A percentile compares a stretch with the other conserved stretches of the same genome.
Conservation (phyloP, 2,113 vertebrate genomes). For the Nibea coibor region DNA sequence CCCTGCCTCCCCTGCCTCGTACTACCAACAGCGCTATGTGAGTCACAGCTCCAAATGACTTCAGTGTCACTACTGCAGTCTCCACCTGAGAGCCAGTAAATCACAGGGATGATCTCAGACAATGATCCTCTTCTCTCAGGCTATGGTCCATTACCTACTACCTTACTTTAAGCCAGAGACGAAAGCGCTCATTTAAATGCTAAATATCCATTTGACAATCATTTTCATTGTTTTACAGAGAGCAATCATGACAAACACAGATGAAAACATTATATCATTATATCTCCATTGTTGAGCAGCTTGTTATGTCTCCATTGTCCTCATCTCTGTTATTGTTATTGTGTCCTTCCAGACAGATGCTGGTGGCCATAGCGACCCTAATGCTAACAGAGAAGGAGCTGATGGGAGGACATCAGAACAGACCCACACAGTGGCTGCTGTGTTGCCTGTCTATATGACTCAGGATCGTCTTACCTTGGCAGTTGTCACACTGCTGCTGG, state of each 20-base stretch:
- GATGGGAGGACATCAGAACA: slow-evolving; percentile 32
- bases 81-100: background rate
- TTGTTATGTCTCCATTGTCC: background rate
- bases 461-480: slow-evolving; percentile 84
- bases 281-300: too few relatives aligned
- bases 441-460: slow-evolving; percentile 69
- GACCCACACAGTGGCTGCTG: slow-evolving; percentile 25
- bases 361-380: slow-evolving; percentile 10
- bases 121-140: background rate
- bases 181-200: background rate
- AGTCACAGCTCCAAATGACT: slow-evolving; percentile 38
- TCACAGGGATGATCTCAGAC: background rate
- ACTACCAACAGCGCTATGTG: slow-evolving; percentile 66
- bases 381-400: slow-evolving; percentile 3
- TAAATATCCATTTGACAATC: background rate
- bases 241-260: background rate
- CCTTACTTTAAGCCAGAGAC: background rate
- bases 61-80: too few relatives aligned
- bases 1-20: slow-evolving; percentile 41
- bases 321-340: slow-evolving; percentile 1
- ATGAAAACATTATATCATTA: background rate
- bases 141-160: background rate
- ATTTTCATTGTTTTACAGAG: background rate
- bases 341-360: slow-evolving; percentile 71
- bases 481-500: slow-evolving; percentile 85